Evolutionary conservation across 2,888 invertebrate species (phyloP).

Genomic region (Leucania comma): DNA sequence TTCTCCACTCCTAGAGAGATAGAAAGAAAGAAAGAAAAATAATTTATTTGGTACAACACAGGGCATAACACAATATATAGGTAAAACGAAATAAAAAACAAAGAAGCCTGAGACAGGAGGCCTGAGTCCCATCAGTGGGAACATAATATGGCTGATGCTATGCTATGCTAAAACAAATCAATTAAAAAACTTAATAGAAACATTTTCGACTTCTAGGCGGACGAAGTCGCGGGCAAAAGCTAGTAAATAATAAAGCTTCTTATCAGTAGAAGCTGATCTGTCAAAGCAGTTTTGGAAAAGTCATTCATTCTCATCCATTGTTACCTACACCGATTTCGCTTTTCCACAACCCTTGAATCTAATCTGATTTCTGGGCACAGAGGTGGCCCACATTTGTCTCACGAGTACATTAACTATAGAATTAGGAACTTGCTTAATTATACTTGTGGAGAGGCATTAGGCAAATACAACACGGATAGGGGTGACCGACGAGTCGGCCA

Average conservation of each 20-base stretch:
- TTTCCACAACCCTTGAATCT: not conserved
- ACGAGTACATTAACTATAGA: conserved; percentile 23
- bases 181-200: too few relatives aligned
- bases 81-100: too few relatives aligned
- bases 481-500: not conserved
- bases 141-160: too few relatives aligned
- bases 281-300: not conserved
- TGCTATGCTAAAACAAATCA: too few relatives aligned
- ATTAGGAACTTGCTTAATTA: conserved; percentile 52
- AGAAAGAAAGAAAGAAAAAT: too few relatives aligned
- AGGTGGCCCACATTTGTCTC: conserved; percentile 7
- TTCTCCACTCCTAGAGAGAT: too few relatives aligned
- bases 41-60: too few relatives aligned
- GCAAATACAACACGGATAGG: conserved; percentile 33
- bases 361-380: not conserved
- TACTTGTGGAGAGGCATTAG: conserved; percentile 28
- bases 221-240: too few relatives aligned
- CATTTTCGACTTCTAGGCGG: too few relatives aligned
- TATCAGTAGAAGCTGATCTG: not conserved
- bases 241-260: not conserved
- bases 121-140: too few relatives aligned
- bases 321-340: not conserved
- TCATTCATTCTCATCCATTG: not conserved
- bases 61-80: too few relatives aligned
- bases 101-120: too few relatives aligned